phyloP scores from a whole-genome alignment of 2,113 vertebrate genomes.

The Calidris pugnax region DNA sequence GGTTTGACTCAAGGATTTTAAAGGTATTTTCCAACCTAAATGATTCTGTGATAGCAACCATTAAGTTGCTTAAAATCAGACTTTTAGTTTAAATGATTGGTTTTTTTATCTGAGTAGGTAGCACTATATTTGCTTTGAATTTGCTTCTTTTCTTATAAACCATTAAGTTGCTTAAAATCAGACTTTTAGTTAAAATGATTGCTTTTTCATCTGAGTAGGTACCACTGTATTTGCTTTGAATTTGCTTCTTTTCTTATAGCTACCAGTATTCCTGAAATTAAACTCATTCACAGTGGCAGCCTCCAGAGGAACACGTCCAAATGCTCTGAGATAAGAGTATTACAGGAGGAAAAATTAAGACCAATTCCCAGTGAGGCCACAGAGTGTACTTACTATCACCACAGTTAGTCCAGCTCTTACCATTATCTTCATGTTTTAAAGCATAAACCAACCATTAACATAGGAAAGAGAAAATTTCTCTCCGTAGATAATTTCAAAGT shows the following conservation, averaged over 20 bases:
- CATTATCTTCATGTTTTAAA: neutral
- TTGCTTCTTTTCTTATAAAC: too few species aligned
- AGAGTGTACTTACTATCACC: neutral
- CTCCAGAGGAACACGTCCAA: neutral
- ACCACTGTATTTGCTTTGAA: neutral
- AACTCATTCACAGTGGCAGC: neutral
- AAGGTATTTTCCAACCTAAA: too few species aligned
- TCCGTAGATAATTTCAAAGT: neutral
- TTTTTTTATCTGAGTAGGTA: too few species aligned
- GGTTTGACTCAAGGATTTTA: too few species aligned
- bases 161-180: neutral
- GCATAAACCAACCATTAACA: neutral
- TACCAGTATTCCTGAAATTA: neutral
- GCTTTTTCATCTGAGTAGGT: neutral
- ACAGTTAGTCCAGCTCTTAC: neutral
- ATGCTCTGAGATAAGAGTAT: neutral
- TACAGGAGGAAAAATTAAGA: neutral
- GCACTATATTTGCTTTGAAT: too few species aligned
- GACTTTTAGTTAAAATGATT: neutral
- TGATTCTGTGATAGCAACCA: too few species aligned
- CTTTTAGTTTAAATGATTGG: too few species aligned
- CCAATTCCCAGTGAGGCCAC: neutral
- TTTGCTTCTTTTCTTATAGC: neutral
- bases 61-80: too few species aligned
- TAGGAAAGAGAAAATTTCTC: neutral